A percentile compares a stretch with the other conserved stretches of the same genome.
These are phyloP conservation scores for Vanacampus margaritifer DNA, from an alignment of 2,113 vertebrate species.

Conservation along the genomic window DNA sequence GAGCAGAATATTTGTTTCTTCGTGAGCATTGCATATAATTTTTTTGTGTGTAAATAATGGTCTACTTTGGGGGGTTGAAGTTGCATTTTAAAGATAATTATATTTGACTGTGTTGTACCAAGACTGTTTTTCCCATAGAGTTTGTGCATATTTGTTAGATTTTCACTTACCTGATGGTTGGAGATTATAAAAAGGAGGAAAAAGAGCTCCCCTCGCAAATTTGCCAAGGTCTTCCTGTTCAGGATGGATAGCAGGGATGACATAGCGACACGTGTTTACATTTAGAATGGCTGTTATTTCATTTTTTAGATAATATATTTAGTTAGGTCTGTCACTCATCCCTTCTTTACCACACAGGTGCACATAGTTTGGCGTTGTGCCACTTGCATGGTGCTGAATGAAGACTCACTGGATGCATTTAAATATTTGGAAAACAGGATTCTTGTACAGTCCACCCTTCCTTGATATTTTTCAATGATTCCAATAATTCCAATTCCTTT, in stretches of 20 bases:
- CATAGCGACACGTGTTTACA: constrained; percentile 59
- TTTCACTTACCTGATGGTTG: constrained; percentile 56
- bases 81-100: no score
- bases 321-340: constrained; percentile 9
- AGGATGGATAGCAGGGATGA: constrained; percentile 31
- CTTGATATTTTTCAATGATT: constrained; percentile 4
- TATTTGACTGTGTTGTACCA: neutral
- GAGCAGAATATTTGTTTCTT: neutral
- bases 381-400: neutral
- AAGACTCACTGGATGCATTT: no score
- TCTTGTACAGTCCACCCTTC: neutral
- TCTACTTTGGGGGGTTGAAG: no score
- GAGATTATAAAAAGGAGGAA: constrained; percentile 33
- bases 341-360: neutral
- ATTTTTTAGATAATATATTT: constrained; percentile 12
- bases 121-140: neutral
- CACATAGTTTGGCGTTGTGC: neutral
- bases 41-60: no score
- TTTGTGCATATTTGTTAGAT: neutral
- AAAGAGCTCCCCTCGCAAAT: constrained; percentile 24
- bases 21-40: neutral
- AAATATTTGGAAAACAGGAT: neutral
- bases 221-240: constrained; percentile 28
- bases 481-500: no score
- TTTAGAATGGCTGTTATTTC: constrained; percentile 16